phyloP scores from a whole-genome alignment of 2,797 vertebrate genomes.

The Falco naumanni region DNA sequence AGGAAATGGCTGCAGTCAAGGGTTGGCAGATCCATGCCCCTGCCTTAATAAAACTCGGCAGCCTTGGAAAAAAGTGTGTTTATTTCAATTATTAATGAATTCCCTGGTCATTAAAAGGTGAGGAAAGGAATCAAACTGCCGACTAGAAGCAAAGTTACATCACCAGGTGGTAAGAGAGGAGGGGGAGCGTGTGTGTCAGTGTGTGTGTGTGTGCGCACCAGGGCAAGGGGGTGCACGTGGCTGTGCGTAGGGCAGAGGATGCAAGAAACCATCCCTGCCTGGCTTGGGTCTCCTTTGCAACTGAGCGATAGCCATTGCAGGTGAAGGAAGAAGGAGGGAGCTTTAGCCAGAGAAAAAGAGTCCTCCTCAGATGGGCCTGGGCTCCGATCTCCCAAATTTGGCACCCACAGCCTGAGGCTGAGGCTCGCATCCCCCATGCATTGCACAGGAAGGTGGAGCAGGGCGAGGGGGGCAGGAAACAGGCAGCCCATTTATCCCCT shows the following conservation, averaged over 20 bases:
- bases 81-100: conserved; percentile 78
- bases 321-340: not conserved
- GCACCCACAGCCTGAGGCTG: not conserved
- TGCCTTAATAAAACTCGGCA: conserved; percentile 69
- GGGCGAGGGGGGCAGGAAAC: not conserved
- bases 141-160: conserved; percentile 29
- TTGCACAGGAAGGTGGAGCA: not conserved
- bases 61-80: conserved; percentile 64
- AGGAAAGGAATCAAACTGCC: conserved; percentile 59
- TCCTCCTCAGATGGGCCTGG: not conserved
- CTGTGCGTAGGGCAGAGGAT: accelerated
- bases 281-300: not conserved
- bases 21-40: conserved; percentile 69
- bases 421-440: accelerated
- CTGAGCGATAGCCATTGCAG: accelerated
- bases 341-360: not conserved
- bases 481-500: conserved; percentile 61
- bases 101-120: conserved; percentile 73
- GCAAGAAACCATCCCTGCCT: not conserved
- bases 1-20: conserved; percentile 67
- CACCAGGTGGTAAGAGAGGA: conserved; percentile 47
- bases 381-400: not conserved
- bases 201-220: not conserved
- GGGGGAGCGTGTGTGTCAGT: accelerated
- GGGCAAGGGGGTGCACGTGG: accelerated